Evolutionary conservation across 2,797 vertebrate genomes (phyloP).

Genomic region (Enteromius thamalakanensis): DNA sequence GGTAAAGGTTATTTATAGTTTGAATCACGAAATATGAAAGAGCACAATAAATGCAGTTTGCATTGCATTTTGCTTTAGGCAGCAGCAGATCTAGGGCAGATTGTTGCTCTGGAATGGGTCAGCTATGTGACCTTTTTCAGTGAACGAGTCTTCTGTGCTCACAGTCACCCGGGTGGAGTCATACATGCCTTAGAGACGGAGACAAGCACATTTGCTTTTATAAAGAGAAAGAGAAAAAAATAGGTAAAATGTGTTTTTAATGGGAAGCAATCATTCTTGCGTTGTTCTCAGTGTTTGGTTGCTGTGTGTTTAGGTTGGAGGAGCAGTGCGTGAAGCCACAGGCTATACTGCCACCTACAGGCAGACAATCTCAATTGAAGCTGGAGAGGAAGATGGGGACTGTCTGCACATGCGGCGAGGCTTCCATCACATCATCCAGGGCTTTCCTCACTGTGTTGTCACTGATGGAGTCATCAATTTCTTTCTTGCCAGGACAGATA

Average conservation of each 20-base stretch:
- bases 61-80: background rate
- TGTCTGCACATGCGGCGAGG: slow-evolving; percentile 84
- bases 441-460: slow-evolving; percentile 90
- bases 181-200: background rate
- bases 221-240: slow-evolving; percentile 1
- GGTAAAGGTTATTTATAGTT: background rate
- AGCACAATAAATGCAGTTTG: background rate
- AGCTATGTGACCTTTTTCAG: slow-evolving; percentile 33
- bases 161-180: background rate
- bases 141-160: slow-evolving; percentile 17
- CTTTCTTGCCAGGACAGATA: slow-evolving; percentile 91
- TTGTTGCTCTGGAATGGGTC: background rate
- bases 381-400: slow-evolving; percentile 84
- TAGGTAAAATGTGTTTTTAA: background rate
- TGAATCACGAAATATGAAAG: background rate
- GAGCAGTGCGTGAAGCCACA: slow-evolving; percentile 88
- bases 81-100: background rate
- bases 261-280: background rate
- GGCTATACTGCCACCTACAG: slow-evolving; percentile 88
- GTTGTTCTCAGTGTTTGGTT: slow-evolving; percentile 17
- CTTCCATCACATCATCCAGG: slow-evolving; percentile 84
- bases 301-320: slow-evolving; percentile 82
- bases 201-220: background rate
- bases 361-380: slow-evolving; percentile 84
- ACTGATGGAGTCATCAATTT: slow-evolving; percentile 95